Conservation (phyloP, 1,140 invertebrate genomes). For the Helicoverpa armigera region DNA sequence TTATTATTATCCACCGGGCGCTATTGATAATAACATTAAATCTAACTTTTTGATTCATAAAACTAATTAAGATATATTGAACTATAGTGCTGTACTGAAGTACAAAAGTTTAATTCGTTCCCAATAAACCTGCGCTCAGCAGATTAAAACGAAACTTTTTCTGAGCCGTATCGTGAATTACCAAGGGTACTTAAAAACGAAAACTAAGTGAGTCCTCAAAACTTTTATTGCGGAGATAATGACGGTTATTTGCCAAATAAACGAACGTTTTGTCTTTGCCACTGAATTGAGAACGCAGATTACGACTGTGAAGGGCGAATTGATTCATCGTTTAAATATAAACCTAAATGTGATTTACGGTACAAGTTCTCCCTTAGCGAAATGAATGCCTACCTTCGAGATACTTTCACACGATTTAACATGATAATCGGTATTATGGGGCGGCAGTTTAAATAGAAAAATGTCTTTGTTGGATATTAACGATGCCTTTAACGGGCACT, state of each 20-base stretch:
- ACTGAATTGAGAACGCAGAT: background rate
- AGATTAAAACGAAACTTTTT: constrained; percentile 20
- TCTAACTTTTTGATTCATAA: background rate
- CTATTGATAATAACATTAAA: background rate
- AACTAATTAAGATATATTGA: background rate
- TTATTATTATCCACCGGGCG: background rate
- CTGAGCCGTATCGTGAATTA: background rate
- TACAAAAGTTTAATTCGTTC: constrained; percentile 20
- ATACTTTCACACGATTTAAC: constrained; percentile 55
- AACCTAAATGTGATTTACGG: constrained; percentile 45
- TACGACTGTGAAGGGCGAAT: constrained; percentile 31
- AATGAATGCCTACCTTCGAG: constrained; percentile 47
- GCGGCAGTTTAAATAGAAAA: constrained; percentile 54
- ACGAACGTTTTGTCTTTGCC: constrained; percentile 5
- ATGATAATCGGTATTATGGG: constrained; percentile 54
- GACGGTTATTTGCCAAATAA: constrained; percentile 15
- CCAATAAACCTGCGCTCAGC: background rate
- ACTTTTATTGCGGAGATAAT: constrained; percentile 9
- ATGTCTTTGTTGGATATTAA: constrained; percentile 35
- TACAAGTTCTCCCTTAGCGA: constrained; percentile 39
- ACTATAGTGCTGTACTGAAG: background rate
- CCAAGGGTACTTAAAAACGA: background rate
- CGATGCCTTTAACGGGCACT: constrained; percentile 12
- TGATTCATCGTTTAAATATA: constrained; percentile 45
- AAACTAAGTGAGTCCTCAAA: constrained; percentile 22